Base-by-base conservation (phyloP, 1,140 invertebrate genomes). In the Papilio aristodemus region DNA sequence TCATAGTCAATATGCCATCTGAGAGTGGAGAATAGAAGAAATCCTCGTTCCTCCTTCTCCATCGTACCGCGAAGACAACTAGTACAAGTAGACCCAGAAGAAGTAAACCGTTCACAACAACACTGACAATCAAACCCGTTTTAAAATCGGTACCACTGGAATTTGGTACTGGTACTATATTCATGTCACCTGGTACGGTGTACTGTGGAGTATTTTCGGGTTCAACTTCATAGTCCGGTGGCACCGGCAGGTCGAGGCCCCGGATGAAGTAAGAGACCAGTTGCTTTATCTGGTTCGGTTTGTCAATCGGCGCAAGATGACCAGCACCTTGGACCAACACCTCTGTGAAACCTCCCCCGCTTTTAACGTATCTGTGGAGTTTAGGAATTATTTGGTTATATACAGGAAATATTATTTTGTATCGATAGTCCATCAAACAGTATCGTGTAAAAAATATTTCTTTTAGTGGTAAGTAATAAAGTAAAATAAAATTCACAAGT, bases 271-370 rank as follows among this genome's bases (percentile, higher is more conserved):
- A 92, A 32, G 93, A 92, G 69, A 98, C 95, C 69, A 98, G 91
- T 78, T 95, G 93, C 14, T 93, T 92, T 0, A 94, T 93, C 92
- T 95, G 94, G 54, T 92, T 92, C 0, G 96, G 96, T 81, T 97
- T 95, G 92, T 97, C 96, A 10, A 92, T 87, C 0, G 96, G 96
- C n/a, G 95, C 94, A 91, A 97, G 95, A 73, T 97, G 96, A 0
- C 97, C 96, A 13, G 96, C 95, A 81, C 95, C 94, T 17, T 94
- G 91, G 1, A 97, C 93, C 68, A 96, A 79, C 9, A 96, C 94
- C 89, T 97, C 95, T 4, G 94, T 95, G 11, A 97, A 93, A 80
- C 94, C 93, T 0, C 93, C 94, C 0, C 94, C 94, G 50, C 92
- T 92, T 82, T 95, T 95, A 0, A 94, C 93, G 83, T 96, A 97